Conservation (phyloP, 2,888 invertebrate species). For the Hirtodrosophila alboralis region DNA sequence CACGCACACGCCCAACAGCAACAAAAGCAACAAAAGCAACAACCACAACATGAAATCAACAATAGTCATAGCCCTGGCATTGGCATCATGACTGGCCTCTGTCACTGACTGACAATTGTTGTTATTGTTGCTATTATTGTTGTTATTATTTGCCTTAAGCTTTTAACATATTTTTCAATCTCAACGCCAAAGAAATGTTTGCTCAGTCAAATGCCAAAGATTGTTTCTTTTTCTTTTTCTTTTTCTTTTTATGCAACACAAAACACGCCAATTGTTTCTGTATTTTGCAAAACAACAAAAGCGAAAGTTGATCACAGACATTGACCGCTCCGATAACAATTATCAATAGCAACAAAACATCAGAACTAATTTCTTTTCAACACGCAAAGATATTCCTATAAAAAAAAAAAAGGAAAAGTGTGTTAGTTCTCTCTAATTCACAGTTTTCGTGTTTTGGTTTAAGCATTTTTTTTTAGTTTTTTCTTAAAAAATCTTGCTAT, state of each 20-base stretch:
- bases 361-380: too few relatives aligned
- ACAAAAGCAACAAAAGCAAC: slow-evolving; percentile 31
- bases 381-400: too few relatives aligned
- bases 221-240: slow-evolving; percentile 21
- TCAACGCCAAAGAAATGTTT: slow-evolving; percentile 58
- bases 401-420: too few relatives aligned
- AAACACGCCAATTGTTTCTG: slow-evolving; percentile 52
- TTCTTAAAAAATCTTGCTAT: too few relatives aligned
- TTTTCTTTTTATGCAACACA: slow-evolving; percentile 62
- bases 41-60: slow-evolving; percentile 25
- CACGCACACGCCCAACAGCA: slow-evolving; percentile 74
- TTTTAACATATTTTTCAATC: slow-evolving; percentile 72
- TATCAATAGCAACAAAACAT: too few relatives aligned
- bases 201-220: slow-evolving; percentile 50
- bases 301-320: slow-evolving; percentile 56
- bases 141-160: slow-evolving; percentile 58
- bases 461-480: too few relatives aligned
- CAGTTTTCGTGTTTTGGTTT: background rate
- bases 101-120: too few relatives aligned
- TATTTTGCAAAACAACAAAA: slow-evolving; percentile 51
- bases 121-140: slow-evolving; percentile 24
- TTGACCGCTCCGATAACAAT: background rate
- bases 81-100: too few relatives aligned
- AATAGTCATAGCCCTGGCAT: slow-evolving; percentile 45
- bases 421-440: too few relatives aligned